Evolutionary conservation across 2,797 vertebrate genomes (phyloP), one percentile per base, ranked within the genome.

Genomic region (Uromys caudimaculatus): DNA sequence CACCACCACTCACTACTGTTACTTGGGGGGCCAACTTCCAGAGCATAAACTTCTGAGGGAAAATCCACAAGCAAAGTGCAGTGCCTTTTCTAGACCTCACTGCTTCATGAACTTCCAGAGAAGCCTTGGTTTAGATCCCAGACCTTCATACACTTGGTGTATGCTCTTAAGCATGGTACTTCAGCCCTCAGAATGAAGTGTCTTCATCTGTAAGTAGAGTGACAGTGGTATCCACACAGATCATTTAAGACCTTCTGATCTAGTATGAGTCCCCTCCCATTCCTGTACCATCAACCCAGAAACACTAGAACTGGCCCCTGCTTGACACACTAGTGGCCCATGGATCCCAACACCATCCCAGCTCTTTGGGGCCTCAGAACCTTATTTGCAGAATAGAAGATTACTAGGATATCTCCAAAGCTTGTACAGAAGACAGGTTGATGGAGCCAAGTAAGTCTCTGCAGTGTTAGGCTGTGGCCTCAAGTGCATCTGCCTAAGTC

Each of bases 61-160:
- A 35, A 77, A 64, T 23, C 35, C 71, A 79, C 32, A 27, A 32
- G 9, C 58, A 50, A 35, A 41, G 29, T 21, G 27, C 11, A 23
- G 16, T 13, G 29, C 52, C 24, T 75, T 41, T 12, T 83, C 17
- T 23, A 9, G 32, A 32, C 47, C 4, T 50, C 44, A 9, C 35
- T 24, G 35, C 32, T 92, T 8, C 50, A 16, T 32, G 52, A 56
- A 73, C 14, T 58, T 73, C 62, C n/a, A 69, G 41, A 47, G 5
- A 76, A 0, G 38, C 56, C 93, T 76, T 44, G 32, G 32, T 89
- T 96, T 71, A 86, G 35, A 91, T 86, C 67, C 88, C 60, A 84
- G 27, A 7, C 58, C 23, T 62, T 8, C 73, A 91, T 58, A 50
- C 76, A 75, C 52, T 2, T 89, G 58, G 32, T 6, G 27, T 14